Conservation (phyloP, 1,140 invertebrate species). For the Temnothorax longispinosus region DNA sequence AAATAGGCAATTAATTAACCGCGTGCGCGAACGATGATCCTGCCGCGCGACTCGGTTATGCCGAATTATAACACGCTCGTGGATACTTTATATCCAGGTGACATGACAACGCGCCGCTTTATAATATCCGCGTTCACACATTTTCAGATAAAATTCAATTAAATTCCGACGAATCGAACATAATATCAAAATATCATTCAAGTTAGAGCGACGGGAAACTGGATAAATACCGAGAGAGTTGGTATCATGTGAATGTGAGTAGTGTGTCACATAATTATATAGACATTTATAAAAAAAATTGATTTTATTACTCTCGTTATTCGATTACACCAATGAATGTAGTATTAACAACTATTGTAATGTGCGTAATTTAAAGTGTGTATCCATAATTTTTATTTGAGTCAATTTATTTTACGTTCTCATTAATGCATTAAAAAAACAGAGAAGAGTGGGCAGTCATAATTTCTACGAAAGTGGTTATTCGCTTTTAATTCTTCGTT, state of each 20-base stretch:
- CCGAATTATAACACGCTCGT: constrained; percentile 49
- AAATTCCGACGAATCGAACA: not conserved
- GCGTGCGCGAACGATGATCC: constrained; percentile 8
- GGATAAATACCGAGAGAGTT: not conserved
- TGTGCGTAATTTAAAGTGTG: not conserved
- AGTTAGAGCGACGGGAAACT: not conserved
- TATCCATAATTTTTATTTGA: not conserved
- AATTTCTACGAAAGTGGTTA: not conserved
- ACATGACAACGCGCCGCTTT: not conserved
- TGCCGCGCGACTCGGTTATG: constrained; percentile 3
- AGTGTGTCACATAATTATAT: not conserved
- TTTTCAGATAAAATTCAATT: constrained; percentile 15
- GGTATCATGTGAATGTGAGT: not conserved
- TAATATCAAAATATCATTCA: not conserved
- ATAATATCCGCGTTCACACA: not conserved
- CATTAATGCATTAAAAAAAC: not conserved
- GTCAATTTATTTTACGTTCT: not conserved
- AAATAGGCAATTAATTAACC: constrained; percentile 75
- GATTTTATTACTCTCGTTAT: not conserved
- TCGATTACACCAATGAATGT: not conserved
- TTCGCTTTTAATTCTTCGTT: not conserved
- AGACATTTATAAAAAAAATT: not conserved
- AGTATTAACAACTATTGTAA: not conserved
- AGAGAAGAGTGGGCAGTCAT: not conserved
- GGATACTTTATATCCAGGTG: constrained; percentile 53